A percentile compares a stretch with the other conserved stretches of the same genome.
Conservation (phyloP, 2,113 vertebrate species). For the Silurus meridionalis region DNA sequence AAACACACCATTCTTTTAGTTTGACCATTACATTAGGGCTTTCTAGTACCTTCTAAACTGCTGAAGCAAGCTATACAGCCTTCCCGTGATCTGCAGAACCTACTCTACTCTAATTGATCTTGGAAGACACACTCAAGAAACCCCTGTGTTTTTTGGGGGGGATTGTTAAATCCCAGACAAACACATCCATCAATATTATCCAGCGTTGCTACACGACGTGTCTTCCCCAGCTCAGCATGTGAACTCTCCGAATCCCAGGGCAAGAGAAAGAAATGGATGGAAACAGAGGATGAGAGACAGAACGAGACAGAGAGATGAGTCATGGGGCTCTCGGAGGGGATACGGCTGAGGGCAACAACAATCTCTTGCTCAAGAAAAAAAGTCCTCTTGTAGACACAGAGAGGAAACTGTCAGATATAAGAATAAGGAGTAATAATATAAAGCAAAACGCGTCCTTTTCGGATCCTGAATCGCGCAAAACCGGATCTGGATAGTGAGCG, state of each 20-base stretch:
- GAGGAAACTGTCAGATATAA: background rate
- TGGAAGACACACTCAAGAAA: too few relatives aligned
- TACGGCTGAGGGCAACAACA: conserved; percentile 16
- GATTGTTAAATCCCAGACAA: too few relatives aligned
- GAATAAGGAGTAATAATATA: background rate
- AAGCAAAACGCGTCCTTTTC: background rate
- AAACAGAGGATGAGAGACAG: conserved; percentile 1
- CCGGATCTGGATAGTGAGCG: too few relatives aligned
- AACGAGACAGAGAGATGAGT: conserved; percentile 33
- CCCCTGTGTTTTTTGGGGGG: too few relatives aligned
- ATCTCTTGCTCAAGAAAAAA: background rate
- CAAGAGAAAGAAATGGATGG: conserved; percentile 14
- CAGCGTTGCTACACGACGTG: conserved; percentile 40
- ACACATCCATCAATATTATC: background rate
- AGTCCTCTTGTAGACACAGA: background rate
- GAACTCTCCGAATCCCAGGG: conserved; percentile 34
- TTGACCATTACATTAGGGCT: background rate
- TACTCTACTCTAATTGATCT: background rate
- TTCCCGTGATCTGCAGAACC: background rate
- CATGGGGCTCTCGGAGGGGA: conserved; percentile 23
- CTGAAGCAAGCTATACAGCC: background rate
- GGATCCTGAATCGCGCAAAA: too few relatives aligned
- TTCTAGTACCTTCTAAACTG: background rate
- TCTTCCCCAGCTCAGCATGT: conserved; percentile 26
- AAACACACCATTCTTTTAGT: background rate